A percentile compares a stretch with the other conserved stretches of the same genome.
Evolutionary conservation across 2,888 invertebrate genomes (phyloP).

Genomic region (Parapristionchus giblindavisi): DNA sequence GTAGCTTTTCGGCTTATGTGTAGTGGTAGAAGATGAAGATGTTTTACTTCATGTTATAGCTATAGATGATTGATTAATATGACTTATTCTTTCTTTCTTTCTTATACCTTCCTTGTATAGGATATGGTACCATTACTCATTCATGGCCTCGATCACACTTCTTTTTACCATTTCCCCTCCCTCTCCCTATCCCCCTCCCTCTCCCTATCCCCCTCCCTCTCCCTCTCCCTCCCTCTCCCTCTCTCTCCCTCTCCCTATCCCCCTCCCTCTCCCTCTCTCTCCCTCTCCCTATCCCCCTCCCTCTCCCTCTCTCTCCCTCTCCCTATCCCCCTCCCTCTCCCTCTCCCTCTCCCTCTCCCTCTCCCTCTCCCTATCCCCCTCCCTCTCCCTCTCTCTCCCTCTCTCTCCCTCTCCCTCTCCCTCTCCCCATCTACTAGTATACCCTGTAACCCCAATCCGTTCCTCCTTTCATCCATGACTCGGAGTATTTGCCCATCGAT

Average conservation of each 20-base stretch:
- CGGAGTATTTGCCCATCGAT: too few species aligned
- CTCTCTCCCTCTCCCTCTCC: neutral
- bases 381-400: neutral
- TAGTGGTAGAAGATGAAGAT: too few species aligned
- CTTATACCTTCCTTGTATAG: too few species aligned
- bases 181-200: neutral
- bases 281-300: neutral
- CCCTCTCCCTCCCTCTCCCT: neutral
- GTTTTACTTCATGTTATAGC: too few species aligned
- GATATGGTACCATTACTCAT: neutral
- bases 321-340: neutral
- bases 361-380: constrained; percentile 6
- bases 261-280: neutral
- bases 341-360: neutral
- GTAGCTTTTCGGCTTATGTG: too few species aligned
- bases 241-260: neutral
- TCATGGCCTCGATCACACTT: neutral
- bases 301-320: neutral
- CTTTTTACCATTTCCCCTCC: neutral
- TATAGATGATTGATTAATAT: too few species aligned
- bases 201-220: neutral
- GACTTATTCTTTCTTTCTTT: too few species aligned
- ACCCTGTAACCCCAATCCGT: too few species aligned
- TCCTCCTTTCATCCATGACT: too few species aligned
- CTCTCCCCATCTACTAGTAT: too few species aligned